phyloP scores from a whole-genome alignment of 2,797 vertebrate species.

The Pipistrellus pygmaeus region DNA sequence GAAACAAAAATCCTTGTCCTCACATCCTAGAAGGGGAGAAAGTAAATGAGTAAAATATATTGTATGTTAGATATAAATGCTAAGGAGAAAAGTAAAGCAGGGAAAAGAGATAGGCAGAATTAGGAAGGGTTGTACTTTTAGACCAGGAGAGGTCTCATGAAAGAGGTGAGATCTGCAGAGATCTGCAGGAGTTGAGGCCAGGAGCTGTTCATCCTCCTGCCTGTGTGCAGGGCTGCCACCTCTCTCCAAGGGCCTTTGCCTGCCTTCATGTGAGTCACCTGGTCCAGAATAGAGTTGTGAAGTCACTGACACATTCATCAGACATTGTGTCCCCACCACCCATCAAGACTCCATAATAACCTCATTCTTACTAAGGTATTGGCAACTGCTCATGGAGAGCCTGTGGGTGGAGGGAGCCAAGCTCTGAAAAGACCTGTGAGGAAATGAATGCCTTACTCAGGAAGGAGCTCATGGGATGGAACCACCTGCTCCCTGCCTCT shows the following conservation, averaged over 20 bases:
- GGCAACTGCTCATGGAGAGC: conserved; percentile 2
- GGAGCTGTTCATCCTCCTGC: not conserved
- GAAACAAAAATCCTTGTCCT: conserved; percentile 39
- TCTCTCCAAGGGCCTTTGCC: not conserved
- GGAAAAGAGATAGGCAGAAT: not conserved
- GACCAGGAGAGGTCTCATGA: not conserved
- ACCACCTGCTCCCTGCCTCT: conserved; percentile 66
- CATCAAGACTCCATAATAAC: conserved; percentile 27
- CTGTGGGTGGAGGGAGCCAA: not conserved
- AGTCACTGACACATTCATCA: conserved; percentile 32
- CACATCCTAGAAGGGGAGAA: not conserved
- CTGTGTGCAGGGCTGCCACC: not conserved
- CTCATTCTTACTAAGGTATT: conserved; percentile 18
- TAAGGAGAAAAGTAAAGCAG: conserved; percentile 26
- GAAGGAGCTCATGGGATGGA: conserved; percentile 26
- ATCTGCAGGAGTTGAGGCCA: not conserved
- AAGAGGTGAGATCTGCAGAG: not conserved
- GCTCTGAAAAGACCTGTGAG: conserved; percentile 19
- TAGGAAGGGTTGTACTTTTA: not conserved
- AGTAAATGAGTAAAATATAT: conserved; percentile 5
- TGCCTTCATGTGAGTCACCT: conserved; percentile 11
- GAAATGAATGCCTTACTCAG: conserved; percentile 28
- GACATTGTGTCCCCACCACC: not conserved
- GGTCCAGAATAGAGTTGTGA: conserved; percentile 46
- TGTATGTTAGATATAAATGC: not conserved